Evolutionary conservation across 2,888 invertebrate species (phyloP).

Genomic region (Dryadula phaetusa): DNA sequence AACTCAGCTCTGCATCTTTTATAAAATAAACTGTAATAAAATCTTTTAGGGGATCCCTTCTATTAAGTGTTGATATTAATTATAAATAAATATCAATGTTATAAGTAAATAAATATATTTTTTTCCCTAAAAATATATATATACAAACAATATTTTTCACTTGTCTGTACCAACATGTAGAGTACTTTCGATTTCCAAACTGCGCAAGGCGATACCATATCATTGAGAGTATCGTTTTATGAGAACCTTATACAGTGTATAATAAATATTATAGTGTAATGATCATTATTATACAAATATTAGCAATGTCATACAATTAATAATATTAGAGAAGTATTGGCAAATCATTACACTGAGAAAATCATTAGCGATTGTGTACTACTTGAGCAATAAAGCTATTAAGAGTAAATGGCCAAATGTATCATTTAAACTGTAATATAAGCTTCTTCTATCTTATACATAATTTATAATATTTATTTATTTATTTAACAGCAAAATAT

Average conservation of each 20-base stretch:
- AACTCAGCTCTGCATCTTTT: too few relatives aligned
- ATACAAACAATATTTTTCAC: conserved; percentile 21
- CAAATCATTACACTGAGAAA: not conserved
- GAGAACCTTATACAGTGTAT: conserved; percentile 46
- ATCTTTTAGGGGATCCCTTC: too few relatives aligned
- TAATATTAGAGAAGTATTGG: not conserved
- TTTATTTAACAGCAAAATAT: too few relatives aligned
- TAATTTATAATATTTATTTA: too few relatives aligned
- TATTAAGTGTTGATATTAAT: too few relatives aligned
- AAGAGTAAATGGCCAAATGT: not conserved
- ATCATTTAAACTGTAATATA: not conserved
- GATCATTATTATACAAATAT: not conserved
- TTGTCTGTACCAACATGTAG: conserved; percentile 55
- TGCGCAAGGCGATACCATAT: conserved; percentile 57
- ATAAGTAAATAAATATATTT: too few relatives aligned
- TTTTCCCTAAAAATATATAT: not conserved
- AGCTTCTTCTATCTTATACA: too few relatives aligned
- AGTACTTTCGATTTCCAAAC: conserved; percentile 76
- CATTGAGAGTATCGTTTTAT: conserved; percentile 51
- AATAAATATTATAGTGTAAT: conserved; percentile 3
- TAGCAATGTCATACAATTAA: not conserved
- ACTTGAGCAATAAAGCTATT: not conserved
- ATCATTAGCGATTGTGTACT: not conserved
- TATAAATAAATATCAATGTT: too few relatives aligned
- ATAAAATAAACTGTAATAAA: too few relatives aligned